Conservation (phyloP, 2,113 vertebrate genomes). For the Choloepus hoffmanni region DNA sequence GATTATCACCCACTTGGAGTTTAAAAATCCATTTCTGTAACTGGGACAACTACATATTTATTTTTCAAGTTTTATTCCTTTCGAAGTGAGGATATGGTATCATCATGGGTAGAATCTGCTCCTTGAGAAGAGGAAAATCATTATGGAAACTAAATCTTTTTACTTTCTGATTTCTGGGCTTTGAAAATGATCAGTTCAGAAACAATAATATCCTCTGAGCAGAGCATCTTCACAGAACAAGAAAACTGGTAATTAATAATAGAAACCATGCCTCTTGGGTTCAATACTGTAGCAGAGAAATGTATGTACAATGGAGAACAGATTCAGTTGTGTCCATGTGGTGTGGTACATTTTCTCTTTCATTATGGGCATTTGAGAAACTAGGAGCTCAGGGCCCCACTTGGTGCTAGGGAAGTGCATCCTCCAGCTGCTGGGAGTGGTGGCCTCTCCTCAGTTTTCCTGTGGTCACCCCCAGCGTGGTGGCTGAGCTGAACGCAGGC, state of each 20-base stretch:
- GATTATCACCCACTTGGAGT: neutral
- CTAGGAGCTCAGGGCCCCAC: neutral
- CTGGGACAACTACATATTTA: neutral
- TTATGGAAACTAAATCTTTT: neutral
- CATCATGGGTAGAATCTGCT: neutral
- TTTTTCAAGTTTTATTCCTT: constrained; percentile 52
- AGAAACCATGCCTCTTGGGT: neutral
- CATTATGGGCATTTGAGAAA: neutral
- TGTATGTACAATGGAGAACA: neutral
- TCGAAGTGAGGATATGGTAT: neutral
- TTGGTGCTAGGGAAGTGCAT: neutral
- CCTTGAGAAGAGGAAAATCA: constrained; percentile 32
- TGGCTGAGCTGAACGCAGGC: neutral
- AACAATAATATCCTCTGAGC: neutral
- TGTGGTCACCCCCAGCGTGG: neutral
- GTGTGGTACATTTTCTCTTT: neutral
- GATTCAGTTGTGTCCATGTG: neutral
- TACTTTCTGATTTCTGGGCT: constrained; percentile 18
- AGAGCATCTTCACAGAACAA: neutral
- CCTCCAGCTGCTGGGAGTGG: neutral
- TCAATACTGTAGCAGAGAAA: neutral
- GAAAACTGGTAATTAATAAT: neutral
- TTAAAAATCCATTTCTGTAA: constrained; percentile 54
- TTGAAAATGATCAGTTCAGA: neutral
- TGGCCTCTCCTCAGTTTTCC: neutral